Conservation (phyloP, 2,888 invertebrate species). For the Amphimallon solstitiale region DNA sequence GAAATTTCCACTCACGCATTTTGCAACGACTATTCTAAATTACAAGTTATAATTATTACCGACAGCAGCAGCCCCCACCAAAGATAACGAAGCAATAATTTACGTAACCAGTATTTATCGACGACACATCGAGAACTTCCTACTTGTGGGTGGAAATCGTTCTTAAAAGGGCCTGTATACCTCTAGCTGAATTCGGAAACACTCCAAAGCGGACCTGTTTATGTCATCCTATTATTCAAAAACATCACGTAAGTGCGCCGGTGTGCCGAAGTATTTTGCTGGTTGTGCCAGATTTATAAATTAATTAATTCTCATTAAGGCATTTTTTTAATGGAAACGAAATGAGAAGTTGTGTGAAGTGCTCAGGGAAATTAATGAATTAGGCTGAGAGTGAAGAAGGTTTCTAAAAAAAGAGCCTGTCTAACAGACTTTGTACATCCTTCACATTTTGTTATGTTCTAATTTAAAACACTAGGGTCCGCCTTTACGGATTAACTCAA, state of each 20-base stretch:
- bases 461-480: too few species aligned
- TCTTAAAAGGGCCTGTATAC: too few species aligned
- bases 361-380: slow-evolving; percentile 27
- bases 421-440: too few species aligned
- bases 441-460: too few species aligned
- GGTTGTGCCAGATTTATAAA: slow-evolving; percentile 20
- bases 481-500: too few species aligned
- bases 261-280: neutral
- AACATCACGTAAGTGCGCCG: too few species aligned
- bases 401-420: slow-evolving; percentile 5
- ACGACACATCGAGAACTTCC: too few species aligned
- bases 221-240: too few species aligned
- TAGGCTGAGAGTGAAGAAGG: slow-evolving; percentile 9
- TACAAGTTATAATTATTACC: neutral
- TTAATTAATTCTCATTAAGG: slow-evolving; percentile 7
- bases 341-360: slow-evolving; percentile 10
- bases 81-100: neutral
- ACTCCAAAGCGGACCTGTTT: too few species aligned
- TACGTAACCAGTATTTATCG: neutral
- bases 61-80: neutral
- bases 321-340: slow-evolving; percentile 22
- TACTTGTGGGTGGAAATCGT: too few species aligned
- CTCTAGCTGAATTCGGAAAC: too few species aligned
- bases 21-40: neutral
- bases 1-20: neutral